Evolutionary conservation across 2,797 vertebrate genomes (phyloP).

Genomic region (Mionectes olivaceus): DNA sequence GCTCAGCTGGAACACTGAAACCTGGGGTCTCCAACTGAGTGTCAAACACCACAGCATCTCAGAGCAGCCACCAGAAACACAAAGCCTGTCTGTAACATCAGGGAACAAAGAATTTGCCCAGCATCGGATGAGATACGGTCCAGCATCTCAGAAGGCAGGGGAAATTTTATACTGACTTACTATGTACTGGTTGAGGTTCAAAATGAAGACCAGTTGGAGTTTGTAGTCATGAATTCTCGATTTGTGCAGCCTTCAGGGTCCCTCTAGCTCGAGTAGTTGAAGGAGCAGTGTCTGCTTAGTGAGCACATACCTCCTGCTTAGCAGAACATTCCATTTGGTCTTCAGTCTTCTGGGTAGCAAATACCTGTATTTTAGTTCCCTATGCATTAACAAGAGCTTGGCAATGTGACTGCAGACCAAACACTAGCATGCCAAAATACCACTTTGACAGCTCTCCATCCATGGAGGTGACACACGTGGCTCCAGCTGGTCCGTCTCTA

Average conservation of each 20-base stretch:
- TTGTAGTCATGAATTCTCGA: not conserved
- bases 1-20: not conserved
- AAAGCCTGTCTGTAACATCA: not conserved
- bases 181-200: not conserved
- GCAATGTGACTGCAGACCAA: not conserved
- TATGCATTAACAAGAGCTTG: not conserved
- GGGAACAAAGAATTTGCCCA: not conserved
- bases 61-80: not conserved
- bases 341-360: not conserved
- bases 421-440: not conserved
- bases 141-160: not conserved
- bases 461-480: accelerated
- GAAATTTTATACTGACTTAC: not conserved
- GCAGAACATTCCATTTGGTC: not conserved
- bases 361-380: not conserved
- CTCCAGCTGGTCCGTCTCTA: not conserved
- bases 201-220: not conserved
- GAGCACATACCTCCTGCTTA: not conserved
- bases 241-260: not conserved
- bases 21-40: not conserved
- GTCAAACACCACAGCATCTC: not conserved
- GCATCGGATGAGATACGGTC: not conserved
- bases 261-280: not conserved
- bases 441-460: not conserved
- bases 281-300: not conserved